phyloP scores from a whole-genome alignment of 2,113 vertebrate genomes.

The Marcusenius ussheri region DNA sequence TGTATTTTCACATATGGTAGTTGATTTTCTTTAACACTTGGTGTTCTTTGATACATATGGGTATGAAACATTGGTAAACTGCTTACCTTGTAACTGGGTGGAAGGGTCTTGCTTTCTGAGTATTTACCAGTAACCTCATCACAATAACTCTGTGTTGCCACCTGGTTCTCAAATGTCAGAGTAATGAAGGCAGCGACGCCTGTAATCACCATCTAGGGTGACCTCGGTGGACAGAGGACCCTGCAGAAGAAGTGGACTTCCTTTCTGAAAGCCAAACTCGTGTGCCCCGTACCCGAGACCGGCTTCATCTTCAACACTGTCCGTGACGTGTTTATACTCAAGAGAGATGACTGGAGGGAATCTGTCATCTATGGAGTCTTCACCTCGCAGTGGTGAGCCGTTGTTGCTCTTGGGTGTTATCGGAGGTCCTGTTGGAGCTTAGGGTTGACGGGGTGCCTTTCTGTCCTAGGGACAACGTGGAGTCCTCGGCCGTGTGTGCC shows the following conservation, averaged over 20 bases:
- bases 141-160: background rate
- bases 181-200: background rate
- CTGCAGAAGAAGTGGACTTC: conserved; percentile 66
- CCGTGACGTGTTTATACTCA: conserved; percentile 67
- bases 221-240: conserved; percentile 62
- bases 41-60: background rate
- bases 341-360: conserved; percentile 53
- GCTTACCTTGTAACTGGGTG: background rate
- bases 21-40: background rate
- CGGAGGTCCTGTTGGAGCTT: background rate
- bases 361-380: conserved; percentile 66
- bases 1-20: background rate
- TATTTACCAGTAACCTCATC: background rate
- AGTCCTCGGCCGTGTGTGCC: conserved; percentile 55
- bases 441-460: background rate
- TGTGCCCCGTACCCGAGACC: conserved; percentile 57
- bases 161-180: background rate
- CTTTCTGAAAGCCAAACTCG: conserved; percentile 64
- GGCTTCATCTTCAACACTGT: conserved; percentile 59
- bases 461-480: conserved; percentile 50
- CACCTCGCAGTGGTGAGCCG: conserved; percentile 59
- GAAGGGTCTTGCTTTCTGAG: background rate
- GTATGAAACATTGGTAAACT: background rate
- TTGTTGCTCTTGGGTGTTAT: background rate
- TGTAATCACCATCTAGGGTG: conserved; percentile 45